A percentile compares a stretch with the other conserved stretches of the same genome.
These are phyloP conservation scores for Drosophila ochracea DNA, from an alignment of 2,888 invertebrate species.

Conservation along the genomic window DNA sequence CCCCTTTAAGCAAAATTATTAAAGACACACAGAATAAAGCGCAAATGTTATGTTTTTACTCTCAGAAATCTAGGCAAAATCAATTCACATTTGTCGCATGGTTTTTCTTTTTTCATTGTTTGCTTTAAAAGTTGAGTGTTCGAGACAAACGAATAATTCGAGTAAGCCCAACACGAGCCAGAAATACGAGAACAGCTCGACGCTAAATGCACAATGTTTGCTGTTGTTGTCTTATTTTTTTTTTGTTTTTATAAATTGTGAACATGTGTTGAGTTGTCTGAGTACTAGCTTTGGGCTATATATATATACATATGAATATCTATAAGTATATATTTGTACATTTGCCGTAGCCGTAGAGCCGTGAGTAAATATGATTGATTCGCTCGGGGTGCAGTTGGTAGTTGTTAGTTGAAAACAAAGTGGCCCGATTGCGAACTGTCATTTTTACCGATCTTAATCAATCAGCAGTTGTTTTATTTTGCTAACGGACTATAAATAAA, in stretches of 20 bases:
- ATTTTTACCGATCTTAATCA: conserved; percentile 63
- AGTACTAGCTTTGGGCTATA: conserved; percentile 39
- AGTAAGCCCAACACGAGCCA: conserved; percentile 22
- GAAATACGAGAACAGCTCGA: conserved; percentile 16
- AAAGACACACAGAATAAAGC: not conserved
- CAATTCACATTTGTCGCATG: conserved; percentile 18
- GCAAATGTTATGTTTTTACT: not conserved
- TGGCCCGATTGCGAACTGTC: conserved; percentile 32
- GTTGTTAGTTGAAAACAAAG: conserved; percentile 23
- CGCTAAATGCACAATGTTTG: conserved; percentile 26
- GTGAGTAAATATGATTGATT: conserved; percentile 70
- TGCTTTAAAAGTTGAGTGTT: conserved; percentile 42
- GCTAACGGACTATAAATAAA: conserved; percentile 62
- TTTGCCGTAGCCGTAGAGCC: conserved; percentile 12
- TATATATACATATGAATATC: not conserved
- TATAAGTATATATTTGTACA: conserved; percentile 7
- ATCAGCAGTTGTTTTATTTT: conserved; percentile 51
- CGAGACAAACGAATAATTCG: conserved; percentile 26
- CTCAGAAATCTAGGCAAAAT: not conserved
- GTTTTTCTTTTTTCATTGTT: conserved; percentile 27
- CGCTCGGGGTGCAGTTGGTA: conserved; percentile 31
- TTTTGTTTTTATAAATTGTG: conserved; percentile 21
- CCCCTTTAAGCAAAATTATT: not conserved
- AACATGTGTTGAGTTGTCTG: conserved; percentile 53
- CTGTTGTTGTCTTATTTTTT: not conserved